These are phyloP conservation scores for Leucania comma DNA, from an alignment of 2,888 invertebrate genomes.

Conservation along the genomic window DNA sequence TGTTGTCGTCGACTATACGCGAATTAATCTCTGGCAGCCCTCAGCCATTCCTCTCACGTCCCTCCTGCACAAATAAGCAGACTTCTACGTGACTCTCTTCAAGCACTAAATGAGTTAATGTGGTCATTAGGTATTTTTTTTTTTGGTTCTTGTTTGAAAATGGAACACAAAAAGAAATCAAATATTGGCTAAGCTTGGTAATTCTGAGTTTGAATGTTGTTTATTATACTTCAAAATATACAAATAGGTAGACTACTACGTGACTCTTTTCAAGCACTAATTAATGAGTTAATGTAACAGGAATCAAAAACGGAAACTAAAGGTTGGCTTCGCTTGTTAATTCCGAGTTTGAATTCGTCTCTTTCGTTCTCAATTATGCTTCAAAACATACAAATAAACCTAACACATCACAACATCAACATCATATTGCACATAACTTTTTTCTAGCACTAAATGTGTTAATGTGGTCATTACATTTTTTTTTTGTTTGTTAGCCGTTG, in stretches of 20 bases:
- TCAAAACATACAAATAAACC: too few species aligned
- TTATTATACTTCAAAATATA: too few species aligned
- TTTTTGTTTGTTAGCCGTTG: too few species aligned
- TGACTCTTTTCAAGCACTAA: slow-evolving; percentile 54
- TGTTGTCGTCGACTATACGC: slow-evolving; percentile 63
- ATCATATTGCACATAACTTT: too few species aligned
- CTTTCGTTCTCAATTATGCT: too few species aligned
- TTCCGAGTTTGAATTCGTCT: too few species aligned
- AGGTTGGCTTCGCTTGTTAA: not conserved
- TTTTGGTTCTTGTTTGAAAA: slow-evolving; percentile 21
- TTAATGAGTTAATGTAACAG: slow-evolving; percentile 50
- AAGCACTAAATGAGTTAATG: slow-evolving; percentile 55
- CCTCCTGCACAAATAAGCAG: slow-evolving; percentile 62
- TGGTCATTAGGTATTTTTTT: slow-evolving; percentile 34
- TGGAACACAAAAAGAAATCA: not conserved
- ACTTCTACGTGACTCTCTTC: slow-evolving; percentile 57
- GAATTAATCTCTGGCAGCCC: slow-evolving; percentile 61
- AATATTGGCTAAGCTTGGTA: not conserved
- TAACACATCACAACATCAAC: too few species aligned
- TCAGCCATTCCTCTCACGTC: slow-evolving; percentile 57
- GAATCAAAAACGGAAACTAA: not conserved
- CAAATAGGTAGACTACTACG: slow-evolving; percentile 29
- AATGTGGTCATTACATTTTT: too few species aligned
- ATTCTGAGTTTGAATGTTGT: too few species aligned
- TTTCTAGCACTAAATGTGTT: too few species aligned